A percentile compares a stretch with the other conserved stretches of the same genome.
Evolutionary conservation across 2,888 invertebrate species (phyloP).

Genomic region (Esperia sulphurella): DNA sequence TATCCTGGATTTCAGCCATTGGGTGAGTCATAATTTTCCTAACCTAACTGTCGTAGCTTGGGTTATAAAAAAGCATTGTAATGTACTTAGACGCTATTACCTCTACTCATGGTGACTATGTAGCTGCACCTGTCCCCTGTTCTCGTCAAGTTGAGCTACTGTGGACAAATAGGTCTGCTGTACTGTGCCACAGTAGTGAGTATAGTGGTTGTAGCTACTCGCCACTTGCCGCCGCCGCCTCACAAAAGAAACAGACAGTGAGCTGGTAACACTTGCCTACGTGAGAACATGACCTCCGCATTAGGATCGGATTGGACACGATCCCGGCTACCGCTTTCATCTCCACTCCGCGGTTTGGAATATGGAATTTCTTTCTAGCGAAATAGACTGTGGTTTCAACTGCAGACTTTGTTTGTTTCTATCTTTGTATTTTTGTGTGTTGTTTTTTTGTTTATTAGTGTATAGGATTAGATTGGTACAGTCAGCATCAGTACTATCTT

Average conservation of each 20-base stretch:
- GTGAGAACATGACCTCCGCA: slow-evolving; percentile 21
- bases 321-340: slow-evolving; percentile 11
- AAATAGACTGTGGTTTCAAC: slow-evolving; percentile 8
- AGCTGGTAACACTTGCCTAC: slow-evolving; percentile 12
- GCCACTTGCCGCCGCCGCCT: background rate
- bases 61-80: no score
- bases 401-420: slow-evolving; percentile 5
- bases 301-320: slow-evolving; percentile 13
- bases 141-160: no score
- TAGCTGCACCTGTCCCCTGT: no score
- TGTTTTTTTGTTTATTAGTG: background rate
- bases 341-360: slow-evolving; percentile 3
- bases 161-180: background rate
- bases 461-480: background rate
- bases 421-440: background rate
- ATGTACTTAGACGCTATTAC: no score
- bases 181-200: background rate
- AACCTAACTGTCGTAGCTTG: no score
- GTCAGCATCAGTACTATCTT: background rate
- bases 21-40: no score
- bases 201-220: background rate
- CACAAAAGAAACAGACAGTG: slow-evolving; percentile 10
- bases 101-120: no score
- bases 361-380: slow-evolving; percentile 7
- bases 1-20: no score